These are phyloP conservation scores for Acanthurus lineatus DNA, from an alignment of 2,797 vertebrate genomes.

Conservation along the genomic window DNA sequence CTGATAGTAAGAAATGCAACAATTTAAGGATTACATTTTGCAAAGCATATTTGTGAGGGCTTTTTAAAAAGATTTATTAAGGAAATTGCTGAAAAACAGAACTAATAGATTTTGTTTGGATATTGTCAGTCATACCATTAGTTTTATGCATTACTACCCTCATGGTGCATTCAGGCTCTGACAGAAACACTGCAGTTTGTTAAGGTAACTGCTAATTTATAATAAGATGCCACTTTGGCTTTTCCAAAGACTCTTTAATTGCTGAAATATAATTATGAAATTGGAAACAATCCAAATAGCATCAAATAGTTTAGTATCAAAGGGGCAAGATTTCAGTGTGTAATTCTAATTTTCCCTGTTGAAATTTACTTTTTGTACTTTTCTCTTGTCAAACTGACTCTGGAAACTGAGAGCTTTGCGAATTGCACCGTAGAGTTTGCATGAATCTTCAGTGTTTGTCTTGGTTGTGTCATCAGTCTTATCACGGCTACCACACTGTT, in stretches of 20 bases:
- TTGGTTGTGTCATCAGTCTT: slow-evolving; percentile 72
- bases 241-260: slow-evolving; percentile 53
- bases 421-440: slow-evolving; percentile 54
- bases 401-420: slow-evolving; percentile 51
- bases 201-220: slow-evolving; percentile 21
- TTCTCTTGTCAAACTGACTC: slow-evolving; percentile 48
- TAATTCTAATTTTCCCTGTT: slow-evolving; percentile 74
- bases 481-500: slow-evolving; percentile 72
- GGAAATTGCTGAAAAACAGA: neutral
- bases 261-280: slow-evolving; percentile 68
- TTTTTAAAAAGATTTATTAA: neutral
- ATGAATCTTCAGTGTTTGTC: slow-evolving; percentile 64
- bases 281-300: slow-evolving; percentile 74
- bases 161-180: slow-evolving; percentile 4
- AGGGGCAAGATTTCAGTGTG: slow-evolving; percentile 54
- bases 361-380: slow-evolving; percentile 50
- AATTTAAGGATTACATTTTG: neutral
- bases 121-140: neutral
- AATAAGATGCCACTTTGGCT: slow-evolving; percentile 32
- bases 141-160: neutral
- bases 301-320: slow-evolving; percentile 71
- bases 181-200: slow-evolving; percentile 26
- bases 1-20: neutral
- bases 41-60: neutral
- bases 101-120: neutral